Evolutionary conservation across 1,140 invertebrate species (phyloP).

Genomic region (Tetranychus cinnabarinus): DNA sequence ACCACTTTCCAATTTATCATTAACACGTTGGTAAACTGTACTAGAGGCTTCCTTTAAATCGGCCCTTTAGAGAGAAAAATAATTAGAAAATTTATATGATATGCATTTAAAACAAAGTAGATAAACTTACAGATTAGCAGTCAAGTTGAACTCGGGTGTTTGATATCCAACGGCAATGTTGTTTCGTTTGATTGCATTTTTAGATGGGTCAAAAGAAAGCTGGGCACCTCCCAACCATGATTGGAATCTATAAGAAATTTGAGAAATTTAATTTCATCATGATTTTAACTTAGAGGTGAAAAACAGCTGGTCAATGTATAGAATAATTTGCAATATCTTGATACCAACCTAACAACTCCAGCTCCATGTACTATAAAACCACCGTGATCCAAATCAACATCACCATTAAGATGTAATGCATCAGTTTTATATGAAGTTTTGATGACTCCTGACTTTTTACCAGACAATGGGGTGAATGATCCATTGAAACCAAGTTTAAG

Average conservation of each 20-base stretch:
- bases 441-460: slow-evolving; percentile 60
- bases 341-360: slow-evolving; percentile 50
- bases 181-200: slow-evolving; percentile 66
- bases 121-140: slow-evolving; percentile 56
- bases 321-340: not conserved
- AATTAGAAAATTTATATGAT: not conserved
- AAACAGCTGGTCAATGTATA: not conserved
- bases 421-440: slow-evolving; percentile 69
- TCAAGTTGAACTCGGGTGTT: slow-evolving; percentile 66
- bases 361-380: slow-evolving; percentile 62
- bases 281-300: not conserved
- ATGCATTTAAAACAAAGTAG: not conserved
- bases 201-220: slow-evolving; percentile 65
- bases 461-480: slow-evolving; percentile 78
- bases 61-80: not conserved
- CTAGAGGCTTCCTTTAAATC: slow-evolving; percentile 78
- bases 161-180: slow-evolving; percentile 83
- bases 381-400: slow-evolving; percentile 63
- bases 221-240: slow-evolving; percentile 12
- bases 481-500: slow-evolving; percentile 74
- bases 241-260: not conserved
- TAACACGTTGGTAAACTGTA: slow-evolving; percentile 78
- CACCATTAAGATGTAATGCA: slow-evolving; percentile 54
- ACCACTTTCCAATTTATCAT: slow-evolving; percentile 56
- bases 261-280: not conserved